phyloP scores from a whole-genome alignment of 2,888 invertebrate genomes.

The Dolomedes plantarius region DNA sequence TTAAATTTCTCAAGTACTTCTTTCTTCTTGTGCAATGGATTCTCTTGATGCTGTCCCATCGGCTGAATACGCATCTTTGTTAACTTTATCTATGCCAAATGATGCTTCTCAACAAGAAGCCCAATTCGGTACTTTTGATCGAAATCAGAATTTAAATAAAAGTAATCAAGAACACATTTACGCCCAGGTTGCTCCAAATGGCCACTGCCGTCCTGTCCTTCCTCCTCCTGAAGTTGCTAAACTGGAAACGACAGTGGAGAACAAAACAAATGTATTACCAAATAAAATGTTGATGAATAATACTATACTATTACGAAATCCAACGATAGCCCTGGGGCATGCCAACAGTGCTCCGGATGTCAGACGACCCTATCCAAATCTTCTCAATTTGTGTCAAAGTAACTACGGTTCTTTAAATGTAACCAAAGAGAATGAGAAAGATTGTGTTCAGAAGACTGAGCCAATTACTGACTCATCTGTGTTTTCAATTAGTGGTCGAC shows the following conservation, averaged over 20 bases:
- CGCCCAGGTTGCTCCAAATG: slow-evolving; percentile 39
- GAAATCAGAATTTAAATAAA: slow-evolving; percentile 24
- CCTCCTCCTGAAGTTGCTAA: slow-evolving; percentile 6
- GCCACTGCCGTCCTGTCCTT: neutral
- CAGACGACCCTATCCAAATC: slow-evolving; percentile 1
- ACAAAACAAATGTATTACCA: neutral
- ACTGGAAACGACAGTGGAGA: neutral
- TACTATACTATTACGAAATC: slow-evolving; percentile 31
- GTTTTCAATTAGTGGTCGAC: slow-evolving; percentile 61
- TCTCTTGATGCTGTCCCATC: slow-evolving; percentile 47
- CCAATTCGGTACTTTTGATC: neutral
- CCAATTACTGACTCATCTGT: slow-evolving; percentile 29
- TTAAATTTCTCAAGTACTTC: neutral
- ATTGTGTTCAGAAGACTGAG: neutral
- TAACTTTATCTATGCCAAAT: slow-evolving; percentile 25
- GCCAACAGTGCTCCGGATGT: slow-evolving; percentile 44
- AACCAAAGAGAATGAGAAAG: slow-evolving; percentile 24
- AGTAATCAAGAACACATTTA: slow-evolving; percentile 55
- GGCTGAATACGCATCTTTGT: slow-evolving; percentile 44
- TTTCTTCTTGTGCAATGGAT: slow-evolving; percentile 29
- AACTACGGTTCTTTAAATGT: slow-evolving; percentile 39
- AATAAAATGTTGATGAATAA: slow-evolving; percentile 29
- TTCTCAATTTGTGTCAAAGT: slow-evolving; percentile 27
- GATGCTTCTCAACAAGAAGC: neutral
- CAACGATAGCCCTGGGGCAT: slow-evolving; percentile 24